Evolutionary conservation across 2,113 vertebrate species (phyloP).

Genomic region (Saguinus imperator): DNA sequence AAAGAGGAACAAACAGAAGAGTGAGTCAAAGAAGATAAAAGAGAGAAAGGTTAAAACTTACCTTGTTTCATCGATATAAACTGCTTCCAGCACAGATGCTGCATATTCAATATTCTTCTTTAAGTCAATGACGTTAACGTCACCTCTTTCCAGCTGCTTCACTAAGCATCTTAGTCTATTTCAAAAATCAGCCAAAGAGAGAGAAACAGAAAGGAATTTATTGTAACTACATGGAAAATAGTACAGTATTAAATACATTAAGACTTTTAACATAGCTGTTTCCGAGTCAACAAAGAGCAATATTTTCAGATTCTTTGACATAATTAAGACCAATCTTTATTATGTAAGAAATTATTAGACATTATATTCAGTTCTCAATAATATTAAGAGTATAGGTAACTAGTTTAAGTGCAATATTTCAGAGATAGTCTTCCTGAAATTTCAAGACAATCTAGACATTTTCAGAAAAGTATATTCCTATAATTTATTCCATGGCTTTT

Average conservation of each 20-base stretch:
- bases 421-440: conserved; percentile 24
- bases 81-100: conserved; percentile 94
- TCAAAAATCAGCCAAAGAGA: not conserved
- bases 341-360: not conserved
- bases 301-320: not conserved
- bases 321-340: not conserved
- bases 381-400: not conserved
- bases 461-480: not conserved
- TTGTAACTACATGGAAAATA: not conserved
- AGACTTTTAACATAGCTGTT: not conserved
- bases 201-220: not conserved
- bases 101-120: conserved; percentile 98
- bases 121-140: conserved; percentile 93
- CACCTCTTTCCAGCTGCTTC: conserved; percentile 96
- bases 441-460: not conserved
- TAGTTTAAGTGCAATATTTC: not conserved
- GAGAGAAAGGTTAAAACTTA: conserved; percentile 60
- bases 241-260: not conserved
- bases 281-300: not conserved
- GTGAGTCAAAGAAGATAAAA: not conserved
- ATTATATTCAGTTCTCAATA: not conserved
- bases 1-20: not conserved
- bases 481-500: not conserved
- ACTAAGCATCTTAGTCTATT: conserved; percentile 94
- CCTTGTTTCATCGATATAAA: conserved; percentile 99